These are phyloP conservation scores for Leptinotarsa juncta DNA, from an alignment of 2,888 invertebrate genomes.

Conservation along the genomic window DNA sequence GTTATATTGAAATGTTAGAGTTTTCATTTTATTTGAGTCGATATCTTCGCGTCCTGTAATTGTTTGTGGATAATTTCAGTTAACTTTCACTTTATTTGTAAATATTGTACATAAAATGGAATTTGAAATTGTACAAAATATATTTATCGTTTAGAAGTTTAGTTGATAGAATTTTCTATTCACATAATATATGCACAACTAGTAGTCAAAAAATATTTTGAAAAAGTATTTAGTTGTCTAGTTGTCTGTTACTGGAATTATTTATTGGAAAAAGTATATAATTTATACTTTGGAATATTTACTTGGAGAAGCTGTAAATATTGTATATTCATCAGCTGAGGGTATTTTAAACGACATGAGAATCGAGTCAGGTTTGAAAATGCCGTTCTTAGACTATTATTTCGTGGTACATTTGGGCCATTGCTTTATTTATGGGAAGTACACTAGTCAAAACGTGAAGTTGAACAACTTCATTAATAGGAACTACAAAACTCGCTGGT, in stretches of 20 bases:
- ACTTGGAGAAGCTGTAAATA: conserved; percentile 60
- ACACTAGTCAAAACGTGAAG: conserved; percentile 65
- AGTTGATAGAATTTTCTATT: conserved; percentile 49
- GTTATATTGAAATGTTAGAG: conserved; percentile 24
- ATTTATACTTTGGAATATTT: conserved; percentile 49
- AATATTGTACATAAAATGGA: conserved; percentile 54
- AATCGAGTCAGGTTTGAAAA: conserved; percentile 48
- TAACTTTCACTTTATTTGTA: conserved; percentile 50
- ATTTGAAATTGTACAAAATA: conserved; percentile 53
- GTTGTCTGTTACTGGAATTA: conserved; percentile 50
- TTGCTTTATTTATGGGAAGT: conserved; percentile 59
- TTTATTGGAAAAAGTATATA: conserved; percentile 51
- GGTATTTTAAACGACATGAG: conserved; percentile 43
- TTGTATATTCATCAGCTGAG: conserved; percentile 63
- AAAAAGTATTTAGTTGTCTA: conserved; percentile 47
- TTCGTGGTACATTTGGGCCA: conserved; percentile 56
- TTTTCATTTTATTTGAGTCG: conserved; percentile 36
- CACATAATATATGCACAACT: conserved; percentile 40
- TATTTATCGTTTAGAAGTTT: conserved; percentile 47
- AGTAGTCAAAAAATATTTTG: conserved; percentile 42
- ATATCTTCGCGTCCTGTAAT: conserved; percentile 35
- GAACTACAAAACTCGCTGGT: conserved; percentile 84
- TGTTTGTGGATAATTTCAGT: conserved; percentile 43
- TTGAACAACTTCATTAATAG: conserved; percentile 69
- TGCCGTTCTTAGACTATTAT: conserved; percentile 45